Evolutionary conservation across 2,113 vertebrate species (phyloP).

Genomic region (Diadophis punctatus): DNA sequence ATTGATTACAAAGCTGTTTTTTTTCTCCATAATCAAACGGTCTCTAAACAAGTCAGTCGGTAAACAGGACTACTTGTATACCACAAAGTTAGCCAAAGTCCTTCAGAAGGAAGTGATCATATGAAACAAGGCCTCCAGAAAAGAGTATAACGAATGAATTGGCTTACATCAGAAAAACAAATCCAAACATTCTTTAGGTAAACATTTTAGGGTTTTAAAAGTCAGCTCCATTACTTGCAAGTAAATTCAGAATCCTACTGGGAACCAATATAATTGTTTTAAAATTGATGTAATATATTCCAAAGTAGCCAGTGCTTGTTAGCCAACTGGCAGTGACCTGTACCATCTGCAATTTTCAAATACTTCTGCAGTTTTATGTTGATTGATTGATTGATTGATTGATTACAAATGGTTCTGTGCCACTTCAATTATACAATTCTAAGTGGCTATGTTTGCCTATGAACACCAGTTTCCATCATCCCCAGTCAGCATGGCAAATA

Average conservation of each 20-base stretch:
- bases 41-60: neutral
- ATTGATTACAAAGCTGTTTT: neutral
- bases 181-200: neutral
- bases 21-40: neutral
- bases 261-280: neutral
- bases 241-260: neutral
- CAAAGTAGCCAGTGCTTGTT: neutral
- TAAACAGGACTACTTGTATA: neutral
- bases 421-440: neutral
- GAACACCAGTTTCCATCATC: neutral
- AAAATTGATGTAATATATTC: neutral
- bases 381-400: neutral
- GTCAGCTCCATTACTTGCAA: neutral
- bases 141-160: neutral
- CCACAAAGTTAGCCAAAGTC: too few relatives aligned
- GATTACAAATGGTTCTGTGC: neutral
- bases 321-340: neutral
- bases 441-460: neutral
- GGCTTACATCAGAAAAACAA: neutral
- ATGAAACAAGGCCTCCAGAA: neutral
- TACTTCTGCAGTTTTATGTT: neutral
- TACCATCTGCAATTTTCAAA: neutral
- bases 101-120: neutral
- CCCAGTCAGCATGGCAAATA: neutral
- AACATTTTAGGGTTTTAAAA: neutral